Evolutionary conservation across 2,888 invertebrate genomes (phyloP).

Genomic region (Atethmia centrago): DNA sequence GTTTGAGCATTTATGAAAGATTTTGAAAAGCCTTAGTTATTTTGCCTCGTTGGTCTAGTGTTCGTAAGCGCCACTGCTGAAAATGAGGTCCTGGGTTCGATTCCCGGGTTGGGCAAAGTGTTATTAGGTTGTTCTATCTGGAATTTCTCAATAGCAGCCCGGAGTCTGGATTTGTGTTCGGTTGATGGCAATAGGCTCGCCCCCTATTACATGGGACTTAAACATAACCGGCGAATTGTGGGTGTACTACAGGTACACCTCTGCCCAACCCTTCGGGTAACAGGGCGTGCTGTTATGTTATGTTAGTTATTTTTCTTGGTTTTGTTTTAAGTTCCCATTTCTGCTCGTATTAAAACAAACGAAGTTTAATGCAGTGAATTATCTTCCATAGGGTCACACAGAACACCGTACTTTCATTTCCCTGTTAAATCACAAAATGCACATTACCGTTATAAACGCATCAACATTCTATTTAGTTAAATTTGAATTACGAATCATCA

Average conservation of each 20-base stretch:
- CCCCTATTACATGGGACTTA: no score
- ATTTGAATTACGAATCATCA: conserved; percentile 49
- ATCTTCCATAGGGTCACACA: not conserved
- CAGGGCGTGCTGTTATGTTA: no score
- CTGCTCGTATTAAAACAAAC: not conserved
- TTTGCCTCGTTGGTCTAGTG: not conserved
- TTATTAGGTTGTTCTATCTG: no score
- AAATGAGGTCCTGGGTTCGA: no score
- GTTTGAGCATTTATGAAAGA: not conserved
- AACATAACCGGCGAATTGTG: no score
- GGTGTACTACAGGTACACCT: no score
- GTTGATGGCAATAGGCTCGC: no score
- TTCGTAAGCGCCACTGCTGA: no score
- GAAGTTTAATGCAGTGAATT: not conserved
- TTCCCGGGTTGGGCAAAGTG: no score
- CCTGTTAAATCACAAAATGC: not conserved
- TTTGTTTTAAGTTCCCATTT: not conserved
- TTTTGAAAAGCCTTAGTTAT: not conserved
- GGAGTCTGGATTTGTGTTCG: no score
- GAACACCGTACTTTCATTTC: not conserved
- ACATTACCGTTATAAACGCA: conserved; percentile 3
- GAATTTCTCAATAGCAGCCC: no score
- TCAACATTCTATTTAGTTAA: conserved; percentile 11
- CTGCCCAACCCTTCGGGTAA: no score
- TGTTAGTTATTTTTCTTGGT: not conserved